phyloP scores from a whole-genome alignment of 1,140 invertebrate genomes.

The Oedothorax gibbosus region DNA sequence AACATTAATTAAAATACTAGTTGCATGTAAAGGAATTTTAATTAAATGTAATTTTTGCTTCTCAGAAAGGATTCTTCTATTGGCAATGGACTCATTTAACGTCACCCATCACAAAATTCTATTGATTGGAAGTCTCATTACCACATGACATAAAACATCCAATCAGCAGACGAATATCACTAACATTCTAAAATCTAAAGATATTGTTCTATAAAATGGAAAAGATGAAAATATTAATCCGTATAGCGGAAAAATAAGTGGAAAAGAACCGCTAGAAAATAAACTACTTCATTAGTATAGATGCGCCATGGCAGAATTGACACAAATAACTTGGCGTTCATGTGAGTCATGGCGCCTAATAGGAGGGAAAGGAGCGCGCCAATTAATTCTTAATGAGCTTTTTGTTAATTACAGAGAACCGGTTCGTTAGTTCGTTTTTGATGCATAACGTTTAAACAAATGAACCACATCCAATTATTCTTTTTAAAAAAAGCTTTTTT shows the following conservation, averaged over 20 bases:
- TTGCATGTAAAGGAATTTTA: too few relatives aligned
- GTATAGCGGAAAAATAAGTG: neutral
- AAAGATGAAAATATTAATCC: neutral
- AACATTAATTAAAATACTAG: too few relatives aligned
- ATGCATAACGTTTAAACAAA: conserved; percentile 60
- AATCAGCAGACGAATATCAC: too few relatives aligned
- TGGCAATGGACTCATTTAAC: too few relatives aligned
- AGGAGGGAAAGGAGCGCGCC: conserved; percentile 39
- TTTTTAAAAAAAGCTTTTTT: conserved; percentile 37
- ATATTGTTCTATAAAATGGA: neutral
- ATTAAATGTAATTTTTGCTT: too few relatives aligned
- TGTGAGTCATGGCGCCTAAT: conserved; percentile 55
- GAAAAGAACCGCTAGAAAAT: neutral
- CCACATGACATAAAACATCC: too few relatives aligned
- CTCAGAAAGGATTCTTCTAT: too few relatives aligned
- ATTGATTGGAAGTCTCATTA: too few relatives aligned
- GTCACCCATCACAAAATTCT: too few relatives aligned
- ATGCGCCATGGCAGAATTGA: conserved; percentile 52
- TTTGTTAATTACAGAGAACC: conserved; percentile 58
- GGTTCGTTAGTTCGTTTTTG: conserved; percentile 55
- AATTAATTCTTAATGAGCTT: conserved; percentile 60
- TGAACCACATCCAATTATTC: conserved; percentile 58
- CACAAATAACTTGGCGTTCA: conserved; percentile 53
- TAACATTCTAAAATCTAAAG: too few relatives aligned
- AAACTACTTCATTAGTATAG: conserved; percentile 57